Base-by-base conservation (phyloP, 2,113 vertebrate species). In the Puma concolor region DNA sequence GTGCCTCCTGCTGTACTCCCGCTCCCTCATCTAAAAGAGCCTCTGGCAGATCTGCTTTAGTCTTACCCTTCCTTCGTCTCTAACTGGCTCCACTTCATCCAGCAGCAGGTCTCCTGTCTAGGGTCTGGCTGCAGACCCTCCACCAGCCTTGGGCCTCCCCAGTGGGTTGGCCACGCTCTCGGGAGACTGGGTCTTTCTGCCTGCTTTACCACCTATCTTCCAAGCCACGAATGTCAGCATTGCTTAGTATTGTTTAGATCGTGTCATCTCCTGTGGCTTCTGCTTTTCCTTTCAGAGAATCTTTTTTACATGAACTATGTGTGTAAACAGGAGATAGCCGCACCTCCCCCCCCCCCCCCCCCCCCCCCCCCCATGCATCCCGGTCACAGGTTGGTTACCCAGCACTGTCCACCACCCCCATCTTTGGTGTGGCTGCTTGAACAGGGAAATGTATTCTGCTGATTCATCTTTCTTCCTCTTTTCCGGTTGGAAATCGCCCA, bases 1-100 rank as follows among this genome's bases (percentile, higher is more conserved):
- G 8, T 15, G 21, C 36, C 36, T 67, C 7, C 31, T 5, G 1
- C 2, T 23, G 12, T 7, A 1, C 41, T 77, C 13, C 23, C 29
- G 14, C 12, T 44, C 29, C 48, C 36, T 50, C 10, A 10, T 48
- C 52, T 66, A 0, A 6, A 16, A n/a, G 12, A 63, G 36, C 25
- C 17, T 71, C 27, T 33, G 14, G 7, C 14, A 41, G n/a, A 10
- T 10, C 54, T 13, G 23, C 13, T 5, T 4, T 15, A 29, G 52
- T 41, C 41, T 3, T 1, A 5, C 4, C 16, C n/a, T 29, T 48
- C 5, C n/a, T 8, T 9, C 12, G 12, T 15, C 52, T 27, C 1
- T n/a, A 5, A 25, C 29, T 84, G 48, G 33, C 67, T 48, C 50
- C 36, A 15, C 13, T 19, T 21, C 10, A 11, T 19, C 44, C 54